These are phyloP conservation scores for Zelostemma sp. DNA, from an alignment of 1,140 invertebrate species.

Conservation along the genomic window DNA sequence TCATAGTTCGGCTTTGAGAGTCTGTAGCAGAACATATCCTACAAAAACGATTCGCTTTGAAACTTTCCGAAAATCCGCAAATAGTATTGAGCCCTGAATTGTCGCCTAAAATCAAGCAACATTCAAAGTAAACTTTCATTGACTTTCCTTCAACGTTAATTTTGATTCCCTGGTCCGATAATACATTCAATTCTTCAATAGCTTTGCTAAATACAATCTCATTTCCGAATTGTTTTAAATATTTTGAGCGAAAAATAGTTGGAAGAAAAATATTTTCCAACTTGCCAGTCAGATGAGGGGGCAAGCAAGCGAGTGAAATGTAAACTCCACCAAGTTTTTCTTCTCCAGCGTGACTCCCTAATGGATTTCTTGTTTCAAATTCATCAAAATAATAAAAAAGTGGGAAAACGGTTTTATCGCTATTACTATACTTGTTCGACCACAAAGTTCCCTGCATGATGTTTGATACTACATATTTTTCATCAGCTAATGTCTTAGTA, in stretches of 20 bases:
- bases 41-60: constrained; percentile 7
- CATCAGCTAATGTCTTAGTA: too few species aligned
- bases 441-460: too few species aligned
- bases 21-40: background rate
- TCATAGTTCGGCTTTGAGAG: constrained; percentile 5
- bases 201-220: constrained; percentile 13
- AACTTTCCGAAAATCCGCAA: constrained; percentile 27
- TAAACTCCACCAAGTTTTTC: background rate
- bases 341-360: too few species aligned
- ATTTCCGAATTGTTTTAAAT: constrained; percentile 20
- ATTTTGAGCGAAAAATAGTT: constrained; percentile 8
- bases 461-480: too few species aligned
- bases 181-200: background rate
- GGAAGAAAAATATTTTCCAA: constrained; percentile 2
- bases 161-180: too few species aligned
- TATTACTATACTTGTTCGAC: too few species aligned
- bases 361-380: too few species aligned
- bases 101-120: constrained; percentile 12
- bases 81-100: constrained; percentile 30
- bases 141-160: too few species aligned
- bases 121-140: too few species aligned
- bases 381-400: too few species aligned
- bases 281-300: background rate
- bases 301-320: constrained; percentile 4
- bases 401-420: too few species aligned